Base-by-base conservation (phyloP, 2,113 vertebrate genomes). In the Eleginops maclovinus region DNA sequence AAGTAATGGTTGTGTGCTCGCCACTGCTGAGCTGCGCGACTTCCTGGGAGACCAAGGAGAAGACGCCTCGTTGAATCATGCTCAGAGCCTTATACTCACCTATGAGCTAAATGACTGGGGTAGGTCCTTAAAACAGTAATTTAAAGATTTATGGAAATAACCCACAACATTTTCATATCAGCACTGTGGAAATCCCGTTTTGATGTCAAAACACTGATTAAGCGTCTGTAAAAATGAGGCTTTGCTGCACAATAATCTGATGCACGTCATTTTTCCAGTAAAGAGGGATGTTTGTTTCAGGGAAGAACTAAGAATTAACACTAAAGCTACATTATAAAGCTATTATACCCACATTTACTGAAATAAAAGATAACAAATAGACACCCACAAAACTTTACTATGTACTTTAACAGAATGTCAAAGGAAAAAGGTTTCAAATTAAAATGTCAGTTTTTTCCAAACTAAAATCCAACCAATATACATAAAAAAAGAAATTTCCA, bases 11-110 rank as follows among this genome's bases (percentile, higher is more conserved):
- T 92, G 31, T 0, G 95, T 96, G 12, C 93, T 98, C 41, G 95
- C 96, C 0, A 94, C 94, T 0, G 87, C 95, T 0, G 97, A 99
- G 91, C 95, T 99, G 87, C 92, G 92, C 0, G 96, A 98, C 72
- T 99, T 99, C 92, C 94, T 99, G 51, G 90, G 92, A 55, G 96
- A 98, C 24, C 98, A 99, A 87, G 96, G 96, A 0, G 98, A 99
- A 86, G 95, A 96, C 0, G 91, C 93, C 40, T 96, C 94, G 0
- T 85, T 96, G 89, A 77, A 43, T 36, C 94, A 89, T 0, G 97
- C 97, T 6, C 87, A 79, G 8, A 63, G 70, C 17, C 86, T 99
- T 79, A 98, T 98, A 76, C 92, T 82, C 47, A 80, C 93, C 26
- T 95, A 94, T 0, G 98, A 99, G 93, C 95, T 98, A 81, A 98